phyloP scores from a whole-genome alignment of 2,113 vertebrate genomes.

The Notiomystis cincta region DNA sequence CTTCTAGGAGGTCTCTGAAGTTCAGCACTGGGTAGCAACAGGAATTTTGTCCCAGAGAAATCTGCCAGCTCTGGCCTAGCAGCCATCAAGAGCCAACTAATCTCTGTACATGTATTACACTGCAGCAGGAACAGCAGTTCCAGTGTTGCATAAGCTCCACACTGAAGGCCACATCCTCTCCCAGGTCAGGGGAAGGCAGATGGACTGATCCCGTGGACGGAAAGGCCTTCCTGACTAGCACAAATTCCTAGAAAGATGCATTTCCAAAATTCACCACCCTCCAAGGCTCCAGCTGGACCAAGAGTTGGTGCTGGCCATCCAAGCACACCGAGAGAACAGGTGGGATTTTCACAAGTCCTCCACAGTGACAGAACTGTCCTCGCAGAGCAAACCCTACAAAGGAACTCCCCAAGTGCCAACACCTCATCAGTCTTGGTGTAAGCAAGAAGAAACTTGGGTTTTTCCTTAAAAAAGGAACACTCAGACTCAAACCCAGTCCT shows the following conservation, averaged over 20 bases:
- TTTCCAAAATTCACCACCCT: background rate
- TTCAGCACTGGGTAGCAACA: background rate
- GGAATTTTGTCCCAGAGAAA: background rate
- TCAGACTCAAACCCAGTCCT: background rate
- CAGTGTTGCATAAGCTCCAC: background rate
- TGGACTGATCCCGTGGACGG: background rate
- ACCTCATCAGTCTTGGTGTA: background rate
- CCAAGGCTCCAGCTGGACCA: background rate
- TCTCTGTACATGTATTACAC: rapidly evolving
- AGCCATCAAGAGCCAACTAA: background rate
- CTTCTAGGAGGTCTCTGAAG: background rate
- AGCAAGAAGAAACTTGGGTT: background rate
- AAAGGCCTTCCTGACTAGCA: background rate
- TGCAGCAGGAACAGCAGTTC: background rate
- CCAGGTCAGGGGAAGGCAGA: background rate
- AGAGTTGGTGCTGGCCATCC: rapidly evolving
- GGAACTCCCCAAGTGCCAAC: background rate
- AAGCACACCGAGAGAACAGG: rapidly evolving
- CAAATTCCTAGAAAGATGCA: background rate
- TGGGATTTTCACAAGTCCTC: background rate
- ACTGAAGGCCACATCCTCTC: background rate
- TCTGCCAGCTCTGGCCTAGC: background rate
- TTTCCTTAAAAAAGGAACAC: background rate
- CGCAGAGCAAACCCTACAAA: background rate
- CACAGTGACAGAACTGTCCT: background rate